Evolutionary conservation across 2,797 vertebrate species (phyloP).

Genomic region (Smutsia gigantea): DNA sequence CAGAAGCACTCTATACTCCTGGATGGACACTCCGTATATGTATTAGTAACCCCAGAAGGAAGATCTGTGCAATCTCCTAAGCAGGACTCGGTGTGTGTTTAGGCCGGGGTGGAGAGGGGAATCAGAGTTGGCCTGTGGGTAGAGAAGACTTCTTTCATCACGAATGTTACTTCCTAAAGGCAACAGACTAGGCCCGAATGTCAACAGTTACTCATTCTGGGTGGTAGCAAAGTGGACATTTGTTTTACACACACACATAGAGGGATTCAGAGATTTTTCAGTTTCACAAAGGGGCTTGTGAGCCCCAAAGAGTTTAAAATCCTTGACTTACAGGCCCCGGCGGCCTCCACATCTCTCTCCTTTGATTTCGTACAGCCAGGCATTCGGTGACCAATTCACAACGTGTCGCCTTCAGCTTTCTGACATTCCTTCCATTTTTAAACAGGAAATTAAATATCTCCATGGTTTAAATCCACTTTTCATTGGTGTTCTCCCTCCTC

Average conservation of each 20-base stretch:
- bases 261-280: neutral
- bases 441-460: neutral
- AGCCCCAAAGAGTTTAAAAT: neutral
- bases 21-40: neutral
- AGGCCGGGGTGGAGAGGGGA: fast-evolving
- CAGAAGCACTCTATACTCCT: neutral
- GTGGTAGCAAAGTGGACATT: neutral
- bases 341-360: neutral
- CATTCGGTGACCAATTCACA: neutral
- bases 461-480: neutral
- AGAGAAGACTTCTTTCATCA: neutral
- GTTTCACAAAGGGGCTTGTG: neutral
- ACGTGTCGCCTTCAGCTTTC: neutral
- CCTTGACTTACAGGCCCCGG: fast-evolving
- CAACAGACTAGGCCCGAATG: neutral
- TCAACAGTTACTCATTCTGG: neutral
- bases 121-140: neutral
- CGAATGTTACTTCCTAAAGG: neutral
- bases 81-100: neutral
- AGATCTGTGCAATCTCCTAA: fast-evolving
- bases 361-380: neutral
- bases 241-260: neutral
- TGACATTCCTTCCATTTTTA: neutral
- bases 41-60: neutral
- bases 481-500: neutral